Evolutionary conservation across 2,113 vertebrate genomes (phyloP), one percentile per base, ranked within the genome.

Genomic region (Macrotis lagotis): DNA sequence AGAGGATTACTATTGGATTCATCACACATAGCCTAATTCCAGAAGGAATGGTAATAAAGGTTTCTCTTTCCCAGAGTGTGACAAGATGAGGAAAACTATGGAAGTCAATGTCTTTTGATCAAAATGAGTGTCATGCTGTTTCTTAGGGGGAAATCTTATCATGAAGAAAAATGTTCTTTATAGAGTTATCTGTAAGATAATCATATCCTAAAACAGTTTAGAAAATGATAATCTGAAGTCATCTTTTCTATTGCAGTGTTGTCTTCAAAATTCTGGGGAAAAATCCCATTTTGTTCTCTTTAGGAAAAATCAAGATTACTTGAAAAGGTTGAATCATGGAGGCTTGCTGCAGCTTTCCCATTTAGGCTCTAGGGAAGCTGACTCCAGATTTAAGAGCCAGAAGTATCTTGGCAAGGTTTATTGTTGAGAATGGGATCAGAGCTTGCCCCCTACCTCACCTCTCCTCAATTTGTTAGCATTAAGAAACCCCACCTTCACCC

Each of bases 301-400:
- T 96, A 97, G 96, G 96, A 96, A 97, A 98, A 96, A 96, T 94
- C 92, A 97, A 94, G 59, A 93, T 90, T 98, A 95, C 93, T 97
- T 95, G 91, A 95, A 97, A 97, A 90, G 50, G 90, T 97, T 96
- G 97, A 90, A 59, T 93, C 47, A 37, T 48, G 51, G 90, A 91
- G 92, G 28, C 91, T 74, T 44, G 53, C 92, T 92, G 52, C 51
- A 90, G 50, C 25, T 97, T 97, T 97, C 95, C 94, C 90, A 91
- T 10, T 88, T 95, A 44, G 48, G n/a, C 48, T 53, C 91, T 95
- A 44, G 89, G 92, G 52, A 92, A 95, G 94, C 96, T 95, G 89
- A 93, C 51, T 92, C 98, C 97, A 95, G 74, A 88, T 49, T 48
- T 31, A 66, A 52, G 52, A 89, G 48, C 90, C 96, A 90, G 95